Evolutionary conservation across 1,140 invertebrate genomes (phyloP).

Genomic region (Drosophila nannoptera): DNA sequence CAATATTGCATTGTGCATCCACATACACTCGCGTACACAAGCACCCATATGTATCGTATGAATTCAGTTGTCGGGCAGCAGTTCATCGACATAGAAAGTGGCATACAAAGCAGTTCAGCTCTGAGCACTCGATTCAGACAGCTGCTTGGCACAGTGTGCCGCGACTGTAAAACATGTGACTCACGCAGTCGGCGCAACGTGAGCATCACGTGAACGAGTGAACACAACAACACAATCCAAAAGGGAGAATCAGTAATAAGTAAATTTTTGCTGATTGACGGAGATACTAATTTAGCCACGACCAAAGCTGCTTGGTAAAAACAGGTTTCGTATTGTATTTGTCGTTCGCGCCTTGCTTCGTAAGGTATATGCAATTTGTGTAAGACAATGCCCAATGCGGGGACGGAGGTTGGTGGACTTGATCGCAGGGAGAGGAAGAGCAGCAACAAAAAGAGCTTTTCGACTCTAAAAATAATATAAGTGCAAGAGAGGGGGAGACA

Average conservation of each 20-base stretch:
- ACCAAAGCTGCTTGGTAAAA: constrained; percentile 7
- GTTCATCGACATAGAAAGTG: constrained; percentile 62
- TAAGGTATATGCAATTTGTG: not conserved
- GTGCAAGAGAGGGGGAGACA: no score
- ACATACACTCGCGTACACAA: not conserved
- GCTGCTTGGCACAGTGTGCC: constrained; percentile 41
- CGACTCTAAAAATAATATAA: no score
- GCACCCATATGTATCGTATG: not conserved
- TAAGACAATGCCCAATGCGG: not conserved
- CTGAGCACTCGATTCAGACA: not conserved
- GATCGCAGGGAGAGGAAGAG: not conserved
- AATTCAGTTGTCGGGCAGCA: constrained; percentile 21
- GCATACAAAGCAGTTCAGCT: constrained; percentile 8
- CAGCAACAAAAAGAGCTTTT: not conserved
- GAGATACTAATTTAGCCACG: constrained; percentile 11
- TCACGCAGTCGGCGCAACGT: constrained; percentile 55
- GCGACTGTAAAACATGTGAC: constrained; percentile 37
- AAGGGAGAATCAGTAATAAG: not conserved
- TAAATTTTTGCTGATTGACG: constrained; percentile 17
- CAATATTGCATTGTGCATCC: not conserved
- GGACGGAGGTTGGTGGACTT: no score
- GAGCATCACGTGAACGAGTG: constrained; percentile 61
- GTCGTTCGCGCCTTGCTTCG: not conserved
- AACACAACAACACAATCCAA: not conserved
- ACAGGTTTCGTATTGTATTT: constrained; percentile 23